Percentiles rank a stretch among this genome's conserved stretches.
phyloP scores from a whole-genome alignment of 2,888 invertebrate genomes.

The Octodonta nipae region DNA sequence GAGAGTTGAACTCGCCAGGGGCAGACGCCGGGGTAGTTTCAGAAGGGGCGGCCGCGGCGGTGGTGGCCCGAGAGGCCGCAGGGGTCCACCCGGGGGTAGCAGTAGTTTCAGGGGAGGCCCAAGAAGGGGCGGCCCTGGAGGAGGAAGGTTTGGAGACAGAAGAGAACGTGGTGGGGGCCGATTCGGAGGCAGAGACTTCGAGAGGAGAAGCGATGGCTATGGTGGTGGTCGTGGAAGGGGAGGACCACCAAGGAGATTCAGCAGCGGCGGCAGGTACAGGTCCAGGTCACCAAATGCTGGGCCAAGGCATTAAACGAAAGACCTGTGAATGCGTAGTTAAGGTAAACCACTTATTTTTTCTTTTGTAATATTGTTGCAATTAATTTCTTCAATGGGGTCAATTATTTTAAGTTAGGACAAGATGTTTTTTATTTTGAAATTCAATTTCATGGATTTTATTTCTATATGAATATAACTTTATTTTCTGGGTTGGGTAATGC shows the following conservation, averaged over 20 bases:
- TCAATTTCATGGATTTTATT: too few species aligned
- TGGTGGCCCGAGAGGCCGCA: constrained; percentile 36
- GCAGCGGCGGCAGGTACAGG: constrained; percentile 21
- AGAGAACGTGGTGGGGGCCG: constrained; percentile 15
- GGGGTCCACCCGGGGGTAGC: constrained; percentile 23
- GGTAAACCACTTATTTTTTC: too few species aligned
- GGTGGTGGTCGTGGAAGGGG: constrained; percentile 21
- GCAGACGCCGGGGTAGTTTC: constrained; percentile 54
- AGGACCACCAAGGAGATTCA: constrained; percentile 18
- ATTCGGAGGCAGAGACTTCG: constrained; percentile 20
- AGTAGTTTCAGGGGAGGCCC: constrained; percentile 17
- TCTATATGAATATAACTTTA: too few species aligned
- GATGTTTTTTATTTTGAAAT: too few species aligned
- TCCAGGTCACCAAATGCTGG: constrained; percentile 23
- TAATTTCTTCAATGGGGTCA: too few species aligned
- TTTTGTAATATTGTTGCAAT: too few species aligned
- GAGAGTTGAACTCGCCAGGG: constrained; percentile 76
- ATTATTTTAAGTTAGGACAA: too few species aligned
- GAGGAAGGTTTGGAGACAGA: constrained; percentile 28
- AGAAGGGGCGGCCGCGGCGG: constrained; percentile 46
- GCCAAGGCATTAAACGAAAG: constrained; percentile 4
- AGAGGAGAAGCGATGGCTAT: constrained; percentile 20
- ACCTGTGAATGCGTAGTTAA: too few species aligned
- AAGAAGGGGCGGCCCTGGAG: constrained; percentile 19
- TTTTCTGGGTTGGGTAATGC: too few species aligned